These are phyloP conservation scores for Pelochelys cantorii DNA, from an alignment of 2,797 vertebrate genomes.

Conservation along the genomic window DNA sequence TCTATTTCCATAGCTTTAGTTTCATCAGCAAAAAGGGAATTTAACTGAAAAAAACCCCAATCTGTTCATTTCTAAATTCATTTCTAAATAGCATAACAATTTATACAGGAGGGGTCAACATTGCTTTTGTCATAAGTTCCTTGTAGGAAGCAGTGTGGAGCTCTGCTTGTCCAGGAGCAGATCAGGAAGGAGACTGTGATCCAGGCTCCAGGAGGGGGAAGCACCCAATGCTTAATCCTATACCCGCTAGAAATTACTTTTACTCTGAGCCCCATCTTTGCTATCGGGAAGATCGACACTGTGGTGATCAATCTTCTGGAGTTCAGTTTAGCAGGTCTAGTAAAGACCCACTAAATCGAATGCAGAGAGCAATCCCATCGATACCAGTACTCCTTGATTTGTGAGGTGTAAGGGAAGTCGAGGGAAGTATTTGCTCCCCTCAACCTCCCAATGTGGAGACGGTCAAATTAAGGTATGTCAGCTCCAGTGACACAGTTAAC, in stretches of 20 bases:
- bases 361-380: too few relatives aligned
- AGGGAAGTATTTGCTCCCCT: too few relatives aligned
- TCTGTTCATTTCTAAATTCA: not conserved
- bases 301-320: too few relatives aligned
- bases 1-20: not conserved
- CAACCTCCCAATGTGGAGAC: too few relatives aligned
- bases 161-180: not conserved
- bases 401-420: too few relatives aligned
- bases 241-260: fast-evolving
- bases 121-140: not conserved
- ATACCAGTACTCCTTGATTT: too few relatives aligned
- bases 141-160: not conserved
- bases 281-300: too few relatives aligned
- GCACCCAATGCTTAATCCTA: not conserved
- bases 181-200: not conserved
- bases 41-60: not conserved
- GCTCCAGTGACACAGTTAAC: too few relatives aligned
- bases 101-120: not conserved
- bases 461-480: too few relatives aligned
- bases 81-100: not conserved
- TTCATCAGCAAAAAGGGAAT: not conserved
- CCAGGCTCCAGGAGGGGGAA: not conserved
- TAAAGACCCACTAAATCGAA: too few relatives aligned
- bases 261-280: too few relatives aligned
- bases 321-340: too few relatives aligned